Percentiles rank a stretch among this genome's conserved stretches.
Evolutionary conservation across 1,140 invertebrate species (phyloP).

Genomic region (Drosophila asahinai): DNA sequence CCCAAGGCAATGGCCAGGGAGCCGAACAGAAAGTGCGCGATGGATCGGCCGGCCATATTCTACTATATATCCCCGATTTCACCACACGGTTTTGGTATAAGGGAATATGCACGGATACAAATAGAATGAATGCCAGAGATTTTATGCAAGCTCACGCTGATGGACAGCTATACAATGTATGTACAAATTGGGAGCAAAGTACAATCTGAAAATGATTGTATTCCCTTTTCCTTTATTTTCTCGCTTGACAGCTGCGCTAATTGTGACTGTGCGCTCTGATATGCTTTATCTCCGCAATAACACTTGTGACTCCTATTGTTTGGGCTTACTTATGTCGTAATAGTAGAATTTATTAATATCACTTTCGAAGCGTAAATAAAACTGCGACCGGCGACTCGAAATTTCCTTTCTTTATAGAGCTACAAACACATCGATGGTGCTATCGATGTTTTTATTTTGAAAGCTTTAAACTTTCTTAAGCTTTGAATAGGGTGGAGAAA

Average conservation of each 20-base stretch:
- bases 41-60: conserved; percentile 61
- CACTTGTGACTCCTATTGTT: conserved; percentile 19
- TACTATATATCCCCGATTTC: conserved; percentile 50
- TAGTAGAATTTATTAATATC: conserved; percentile 20
- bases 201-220: conserved; percentile 25
- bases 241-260: conserved; percentile 20
- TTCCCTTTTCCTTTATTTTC: conserved; percentile 18
- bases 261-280: not conserved
- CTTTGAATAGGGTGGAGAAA: too few species aligned
- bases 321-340: conserved; percentile 73
- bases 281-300: conserved; percentile 23
- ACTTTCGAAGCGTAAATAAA: conserved; percentile 38
- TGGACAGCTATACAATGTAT: conserved; percentile 31
- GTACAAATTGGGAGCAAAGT: conserved; percentile 58
- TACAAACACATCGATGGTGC: not conserved
- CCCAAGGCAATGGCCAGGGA: conserved; percentile 76
- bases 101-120: conserved; percentile 30
- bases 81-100: conserved; percentile 51
- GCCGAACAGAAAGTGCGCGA: conserved; percentile 74
- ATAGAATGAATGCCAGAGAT: conserved; percentile 17
- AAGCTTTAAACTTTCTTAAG: too few species aligned
- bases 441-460: too few species aligned
- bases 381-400: conserved; percentile 57
- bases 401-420: conserved; percentile 28
- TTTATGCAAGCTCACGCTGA: conserved; percentile 74